Evolutionary conservation across 2,113 vertebrate species (phyloP).

Genomic region (Nerophis lumbriciformis): DNA sequence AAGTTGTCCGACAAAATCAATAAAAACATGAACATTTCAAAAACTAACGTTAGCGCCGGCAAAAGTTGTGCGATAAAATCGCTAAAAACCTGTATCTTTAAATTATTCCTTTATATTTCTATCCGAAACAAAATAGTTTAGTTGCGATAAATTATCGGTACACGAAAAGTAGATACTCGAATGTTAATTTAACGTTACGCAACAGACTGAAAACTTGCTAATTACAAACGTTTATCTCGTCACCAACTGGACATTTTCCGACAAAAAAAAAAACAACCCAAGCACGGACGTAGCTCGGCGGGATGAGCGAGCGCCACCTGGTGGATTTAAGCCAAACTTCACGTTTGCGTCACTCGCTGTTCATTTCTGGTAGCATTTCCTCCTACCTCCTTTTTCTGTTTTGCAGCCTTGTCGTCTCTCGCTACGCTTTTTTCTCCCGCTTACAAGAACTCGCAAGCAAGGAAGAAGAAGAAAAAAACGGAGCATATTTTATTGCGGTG

Average conservation of each 20-base stretch:
- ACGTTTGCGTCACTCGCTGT: conserved; percentile 57
- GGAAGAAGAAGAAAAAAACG: conserved; percentile 8
- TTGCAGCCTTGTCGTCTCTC: conserved; percentile 68
- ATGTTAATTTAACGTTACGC: no score
- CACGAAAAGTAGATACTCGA: no score
- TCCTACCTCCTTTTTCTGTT: conserved; percentile 72
- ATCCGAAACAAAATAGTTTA: no score
- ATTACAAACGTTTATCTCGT: conserved; percentile 16
- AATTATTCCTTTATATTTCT: no score
- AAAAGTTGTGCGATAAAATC: no score
- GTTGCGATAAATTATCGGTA: no score
- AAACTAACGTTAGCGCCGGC: no score
- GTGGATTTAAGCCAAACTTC: conserved; percentile 41
- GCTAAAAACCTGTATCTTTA: no score
- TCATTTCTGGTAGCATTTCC: conserved; percentile 71
- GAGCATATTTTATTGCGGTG: conserved; percentile 57
- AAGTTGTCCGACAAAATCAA: no score
- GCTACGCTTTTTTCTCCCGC: conserved; percentile 51
- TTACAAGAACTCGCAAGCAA: conserved; percentile 8
- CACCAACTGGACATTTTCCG: no score
- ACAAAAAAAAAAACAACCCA: no score
- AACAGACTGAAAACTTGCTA: not conserved
- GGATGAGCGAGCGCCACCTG: conserved; percentile 27
- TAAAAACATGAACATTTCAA: no score
- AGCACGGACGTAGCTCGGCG: not conserved